Evolutionary conservation across 2,888 invertebrate genomes (phyloP).

Genomic region (Drosophila tripunctata): DNA sequence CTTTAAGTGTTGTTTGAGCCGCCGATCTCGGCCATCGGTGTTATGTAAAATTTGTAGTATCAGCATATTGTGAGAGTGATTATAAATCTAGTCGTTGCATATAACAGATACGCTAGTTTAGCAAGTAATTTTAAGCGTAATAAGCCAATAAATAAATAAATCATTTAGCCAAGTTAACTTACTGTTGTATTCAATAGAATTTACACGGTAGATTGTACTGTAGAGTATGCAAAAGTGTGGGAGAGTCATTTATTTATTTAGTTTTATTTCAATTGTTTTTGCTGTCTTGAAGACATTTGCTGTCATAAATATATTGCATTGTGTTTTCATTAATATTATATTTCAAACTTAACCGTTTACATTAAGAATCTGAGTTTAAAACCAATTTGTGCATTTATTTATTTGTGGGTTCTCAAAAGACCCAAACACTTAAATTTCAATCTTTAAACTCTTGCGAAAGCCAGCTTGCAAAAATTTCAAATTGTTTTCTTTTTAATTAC

Average conservation of each 20-base stretch:
- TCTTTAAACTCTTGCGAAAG: slow-evolving; percentile 56
- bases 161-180: slow-evolving; percentile 11
- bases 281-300: slow-evolving; percentile 66
- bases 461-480: slow-evolving; percentile 69
- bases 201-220: neutral
- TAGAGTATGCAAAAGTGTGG: neutral
- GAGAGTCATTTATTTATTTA: slow-evolving; percentile 7
- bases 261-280: slow-evolving; percentile 22
- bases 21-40: neutral
- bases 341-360: slow-evolving; percentile 63
- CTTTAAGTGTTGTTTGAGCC: slow-evolving; percentile 53
- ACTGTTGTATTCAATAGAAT: neutral
- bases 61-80: slow-evolving; percentile 77
- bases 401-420: slow-evolving; percentile 22
- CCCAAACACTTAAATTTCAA: slow-evolving; percentile 28
- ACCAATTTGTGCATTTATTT: slow-evolving; percentile 76
- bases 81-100: slow-evolving; percentile 75
- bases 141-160: slow-evolving; percentile 32
- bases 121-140: slow-evolving; percentile 20
- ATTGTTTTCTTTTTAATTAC: slow-evolving; percentile 33
- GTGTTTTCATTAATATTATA: slow-evolving; percentile 17
- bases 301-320: slow-evolving; percentile 38
- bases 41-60: slow-evolving; percentile 38
- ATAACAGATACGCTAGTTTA: slow-evolving; percentile 34
- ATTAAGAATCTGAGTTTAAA: slow-evolving; percentile 55